Evolutionary conservation across 2,797 vertebrate genomes (phyloP), one percentile per base, ranked within the genome.

Genomic region (Poeciliopsis paucimaculata): DNA sequence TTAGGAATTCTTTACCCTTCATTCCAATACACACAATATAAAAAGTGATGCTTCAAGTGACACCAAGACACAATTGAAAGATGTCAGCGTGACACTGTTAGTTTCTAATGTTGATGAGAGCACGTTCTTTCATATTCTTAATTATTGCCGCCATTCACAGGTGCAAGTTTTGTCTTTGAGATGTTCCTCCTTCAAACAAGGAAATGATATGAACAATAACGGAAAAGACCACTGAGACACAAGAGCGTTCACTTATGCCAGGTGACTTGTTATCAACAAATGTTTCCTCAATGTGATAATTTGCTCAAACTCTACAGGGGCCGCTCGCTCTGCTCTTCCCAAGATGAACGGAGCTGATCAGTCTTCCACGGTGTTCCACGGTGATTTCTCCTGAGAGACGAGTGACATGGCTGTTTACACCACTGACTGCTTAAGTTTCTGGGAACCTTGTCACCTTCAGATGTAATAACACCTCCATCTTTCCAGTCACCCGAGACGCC

Each of bases 351-450:
- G 47, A 82, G 53, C 31, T 36, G 71, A 80, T 81, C 8, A 23
- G 73, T 72, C 46, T 60, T n/a, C n/a, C n/a, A n/a, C n/a, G 72
- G 82, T 74, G 57, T 62, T 55, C 46, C 45, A 26, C 57, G 57
- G 77, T 85, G 55, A 89, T 90, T 90, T 92, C 84, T 80, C 57
- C 47, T 66, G 73, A 83, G 81, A 85, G 81, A 81, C 79, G 79
- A 85, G 80, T 53, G 36, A n/a, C 76, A 76, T 46, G 75, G 51
- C 57, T 84, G 82, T 86, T 87, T 85, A 72, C 76, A 82, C 77
- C 76, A 83, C 79, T 77, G 78, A 84, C 74, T 79, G n/a, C 18
- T 77, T 23, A 80, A 49, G 51, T 80, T 85, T 72, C 76, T 31
- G 55, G 64, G 77, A 73, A 77, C 73, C 55, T 51, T 39, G 57